Evolutionary conservation across 1,140 invertebrate genomes (phyloP).

Genomic region (Gyrodactylus salaris): DNA sequence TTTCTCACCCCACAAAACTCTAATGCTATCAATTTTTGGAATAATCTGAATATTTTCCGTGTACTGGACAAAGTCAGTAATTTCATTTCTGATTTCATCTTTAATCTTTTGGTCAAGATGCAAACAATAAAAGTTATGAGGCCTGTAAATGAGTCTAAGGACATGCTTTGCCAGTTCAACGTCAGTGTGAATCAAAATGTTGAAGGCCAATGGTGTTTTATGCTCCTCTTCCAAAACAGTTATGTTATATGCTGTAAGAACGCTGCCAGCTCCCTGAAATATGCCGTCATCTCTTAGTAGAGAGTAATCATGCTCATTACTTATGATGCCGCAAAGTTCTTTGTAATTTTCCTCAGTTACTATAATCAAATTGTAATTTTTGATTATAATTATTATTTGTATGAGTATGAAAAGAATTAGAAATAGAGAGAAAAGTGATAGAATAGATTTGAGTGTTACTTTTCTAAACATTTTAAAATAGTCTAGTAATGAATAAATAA

Average conservation of each 20-base stretch:
- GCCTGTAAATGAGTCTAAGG: conserved; percentile 15
- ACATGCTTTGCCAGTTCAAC: conserved; percentile 8
- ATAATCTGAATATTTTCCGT: conserved; percentile 1
- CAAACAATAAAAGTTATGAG: conserved; percentile 19
- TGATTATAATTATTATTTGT: too few species aligned
- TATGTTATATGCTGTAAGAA: neutral
- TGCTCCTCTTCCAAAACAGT: neutral
- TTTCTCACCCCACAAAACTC: neutral
- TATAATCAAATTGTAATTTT: too few species aligned
- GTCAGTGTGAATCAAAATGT: neutral
- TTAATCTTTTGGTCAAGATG: conserved; percentile 14
- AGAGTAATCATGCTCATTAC: too few species aligned
- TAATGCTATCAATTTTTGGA: neutral
- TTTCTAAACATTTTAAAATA: too few species aligned
- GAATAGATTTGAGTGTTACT: too few species aligned
- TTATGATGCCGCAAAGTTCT: too few species aligned
- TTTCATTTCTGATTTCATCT: conserved; percentile 9
- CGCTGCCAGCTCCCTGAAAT: too few species aligned
- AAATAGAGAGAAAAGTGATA: too few species aligned
- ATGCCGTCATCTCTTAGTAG: too few species aligned
- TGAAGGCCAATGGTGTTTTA: neutral
- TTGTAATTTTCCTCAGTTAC: too few species aligned
- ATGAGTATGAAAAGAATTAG: too few species aligned
- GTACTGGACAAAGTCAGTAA: conserved; percentile 7
- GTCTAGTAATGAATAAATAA: too few species aligned